Evolutionary conservation across 2,888 invertebrate genomes (phyloP).

Genomic region (Machimus rusticus): DNA sequence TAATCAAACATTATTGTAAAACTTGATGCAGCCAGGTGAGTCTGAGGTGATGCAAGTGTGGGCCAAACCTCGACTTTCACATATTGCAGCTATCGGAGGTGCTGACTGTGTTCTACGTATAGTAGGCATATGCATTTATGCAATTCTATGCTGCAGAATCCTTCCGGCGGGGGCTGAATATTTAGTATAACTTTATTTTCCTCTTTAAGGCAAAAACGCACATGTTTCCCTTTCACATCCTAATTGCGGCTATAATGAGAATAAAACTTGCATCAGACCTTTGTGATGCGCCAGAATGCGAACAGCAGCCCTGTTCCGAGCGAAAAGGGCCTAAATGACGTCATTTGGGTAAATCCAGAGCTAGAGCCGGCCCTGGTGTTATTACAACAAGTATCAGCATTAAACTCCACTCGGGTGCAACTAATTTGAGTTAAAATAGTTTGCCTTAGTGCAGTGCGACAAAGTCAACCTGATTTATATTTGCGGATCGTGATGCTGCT

Average conservation of each 20-base stretch:
- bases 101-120: neutral
- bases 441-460: neutral
- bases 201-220: slow-evolving; percentile 4
- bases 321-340: neutral
- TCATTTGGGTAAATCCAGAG: neutral
- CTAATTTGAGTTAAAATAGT: neutral
- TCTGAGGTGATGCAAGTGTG: neutral
- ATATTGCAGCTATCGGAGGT: neutral
- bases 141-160: neutral
- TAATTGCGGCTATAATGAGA: neutral
- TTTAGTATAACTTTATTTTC: slow-evolving; percentile 19
- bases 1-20: slow-evolving; percentile 35
- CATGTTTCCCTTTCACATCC: neutral
- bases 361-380: neutral
- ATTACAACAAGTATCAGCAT: neutral
- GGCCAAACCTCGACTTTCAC: neutral
- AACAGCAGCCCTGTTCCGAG: neutral
- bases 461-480: neutral
- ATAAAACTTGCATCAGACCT: slow-evolving; percentile 9
- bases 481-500: neutral
- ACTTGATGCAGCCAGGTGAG: neutral
- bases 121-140: neutral
- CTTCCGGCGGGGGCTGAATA: neutral
- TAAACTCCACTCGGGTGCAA: neutral
- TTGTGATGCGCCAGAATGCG: neutral